Evolutionary conservation across 1,140 invertebrate genomes (phyloP).

Genomic region (Rhysida immarginata): DNA sequence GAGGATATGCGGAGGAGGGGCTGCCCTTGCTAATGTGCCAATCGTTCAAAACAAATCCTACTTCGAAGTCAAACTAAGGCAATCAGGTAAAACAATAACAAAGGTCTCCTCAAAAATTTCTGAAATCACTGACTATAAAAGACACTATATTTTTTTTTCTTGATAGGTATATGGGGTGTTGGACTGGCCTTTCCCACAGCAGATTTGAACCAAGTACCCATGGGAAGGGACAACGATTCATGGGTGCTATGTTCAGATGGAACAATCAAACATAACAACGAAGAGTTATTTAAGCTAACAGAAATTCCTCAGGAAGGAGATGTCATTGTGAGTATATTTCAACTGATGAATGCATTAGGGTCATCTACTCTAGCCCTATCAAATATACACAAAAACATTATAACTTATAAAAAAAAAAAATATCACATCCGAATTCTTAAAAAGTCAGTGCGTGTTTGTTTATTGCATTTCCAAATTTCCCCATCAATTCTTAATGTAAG

Average conservation of each 20-base stretch:
- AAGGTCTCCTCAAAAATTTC: too few species aligned
- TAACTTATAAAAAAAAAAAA: not conserved
- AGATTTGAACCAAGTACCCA: slow-evolving; percentile 65
- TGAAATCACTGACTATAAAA: too few species aligned
- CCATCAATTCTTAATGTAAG: too few species aligned
- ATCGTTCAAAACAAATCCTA: slow-evolving; percentile 95
- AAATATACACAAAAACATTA: not conserved
- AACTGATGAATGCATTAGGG: too few species aligned
- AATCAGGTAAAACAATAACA: slow-evolving; percentile 46
- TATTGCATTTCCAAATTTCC: too few species aligned
- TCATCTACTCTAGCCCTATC: too few species aligned
- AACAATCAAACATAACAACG: slow-evolving; percentile 62
- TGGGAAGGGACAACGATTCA: slow-evolving; percentile 73
- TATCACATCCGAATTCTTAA: too few species aligned
- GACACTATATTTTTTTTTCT: too few species aligned
- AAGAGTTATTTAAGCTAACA: slow-evolving; percentile 53
- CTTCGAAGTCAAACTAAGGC: slow-evolving; percentile 96
- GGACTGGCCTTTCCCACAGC: slow-evolving; percentile 77
- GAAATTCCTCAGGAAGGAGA: slow-evolving; percentile 73
- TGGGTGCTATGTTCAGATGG: slow-evolving; percentile 89
- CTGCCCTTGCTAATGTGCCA: slow-evolving; percentile 79
- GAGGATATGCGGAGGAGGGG: slow-evolving; percentile 88
- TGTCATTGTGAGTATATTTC: slow-evolving; percentile 56
- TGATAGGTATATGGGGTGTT: slow-evolving; percentile 66
- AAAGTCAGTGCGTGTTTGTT: too few species aligned